These are phyloP conservation scores for Gryllus longicercus DNA, from an alignment of 2,888 invertebrate species.

Conservation along the genomic window DNA sequence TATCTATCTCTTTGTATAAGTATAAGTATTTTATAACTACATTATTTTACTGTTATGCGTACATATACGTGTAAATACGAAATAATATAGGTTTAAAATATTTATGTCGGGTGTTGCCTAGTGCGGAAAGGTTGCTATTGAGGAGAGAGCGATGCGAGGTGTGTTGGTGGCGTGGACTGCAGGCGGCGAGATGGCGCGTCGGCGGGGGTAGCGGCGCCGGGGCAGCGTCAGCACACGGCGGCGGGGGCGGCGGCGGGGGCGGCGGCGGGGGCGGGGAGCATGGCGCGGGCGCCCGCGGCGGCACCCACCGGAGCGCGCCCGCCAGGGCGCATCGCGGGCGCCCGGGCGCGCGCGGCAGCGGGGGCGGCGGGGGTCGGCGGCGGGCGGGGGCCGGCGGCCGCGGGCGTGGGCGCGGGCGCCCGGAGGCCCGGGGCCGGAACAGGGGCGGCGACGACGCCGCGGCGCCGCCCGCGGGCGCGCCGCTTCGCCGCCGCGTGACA, in stretches of 20 bases:
- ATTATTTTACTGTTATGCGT: too few species aligned
- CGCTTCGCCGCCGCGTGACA: neutral
- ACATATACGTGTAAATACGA: too few species aligned
- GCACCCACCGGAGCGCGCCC: neutral
- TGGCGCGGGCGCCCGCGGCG: neutral
- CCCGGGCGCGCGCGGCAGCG: neutral
- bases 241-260: neutral
- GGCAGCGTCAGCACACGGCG: neutral
- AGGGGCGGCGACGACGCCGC: neutral
- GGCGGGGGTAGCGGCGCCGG: neutral
- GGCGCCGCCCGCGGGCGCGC: neutral
- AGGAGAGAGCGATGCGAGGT: too few species aligned
- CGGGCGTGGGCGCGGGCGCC: neutral
- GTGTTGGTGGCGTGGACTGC: neutral
- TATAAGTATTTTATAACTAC: too few species aligned
- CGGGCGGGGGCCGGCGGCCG: neutral
- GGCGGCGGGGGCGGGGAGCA: neutral
- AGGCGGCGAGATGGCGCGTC: neutral
- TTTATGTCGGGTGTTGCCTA: too few species aligned
- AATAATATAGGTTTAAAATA: too few species aligned
- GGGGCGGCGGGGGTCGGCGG: neutral
- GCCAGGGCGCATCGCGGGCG: neutral
- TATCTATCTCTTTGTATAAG: too few species aligned
- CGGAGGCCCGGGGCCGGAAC: too few species aligned
- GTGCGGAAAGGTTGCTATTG: too few species aligned